phyloP scores from a whole-genome alignment of 2,888 invertebrate species.

The Muscina levida region DNA sequence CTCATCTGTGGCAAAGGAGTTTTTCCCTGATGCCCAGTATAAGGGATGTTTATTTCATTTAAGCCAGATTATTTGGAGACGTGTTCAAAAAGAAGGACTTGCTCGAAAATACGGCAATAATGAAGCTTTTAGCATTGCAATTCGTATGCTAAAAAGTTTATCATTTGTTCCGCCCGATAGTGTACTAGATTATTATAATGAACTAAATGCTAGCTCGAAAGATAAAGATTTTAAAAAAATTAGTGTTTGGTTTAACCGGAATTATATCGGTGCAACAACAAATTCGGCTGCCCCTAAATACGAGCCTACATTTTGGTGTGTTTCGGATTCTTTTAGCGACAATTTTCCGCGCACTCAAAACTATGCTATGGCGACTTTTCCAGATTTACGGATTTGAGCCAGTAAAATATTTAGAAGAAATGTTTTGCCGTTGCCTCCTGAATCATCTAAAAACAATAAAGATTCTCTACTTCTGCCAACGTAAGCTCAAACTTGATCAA shows the following conservation, averaged over 20 bases:
- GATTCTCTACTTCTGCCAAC: not conserved
- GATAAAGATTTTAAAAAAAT: constrained; percentile 43
- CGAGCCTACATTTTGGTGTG: too few relatives aligned
- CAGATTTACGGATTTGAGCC: not conserved
- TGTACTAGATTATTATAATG: constrained; percentile 19
- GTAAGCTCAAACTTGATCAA: not conserved
- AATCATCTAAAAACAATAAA: not conserved
- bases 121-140: constrained; percentile 25
- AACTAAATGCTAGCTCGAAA: constrained; percentile 14
- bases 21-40: constrained; percentile 10
- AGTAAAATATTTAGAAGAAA: not conserved
- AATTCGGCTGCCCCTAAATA: too few relatives aligned
- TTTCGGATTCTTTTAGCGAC: too few relatives aligned
- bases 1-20: not conserved
- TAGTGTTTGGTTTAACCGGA: constrained; percentile 33
- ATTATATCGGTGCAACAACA: too few relatives aligned
- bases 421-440: not conserved
- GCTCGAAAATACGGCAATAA: constrained; percentile 45
- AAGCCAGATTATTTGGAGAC: constrained; percentile 41
- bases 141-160: constrained; percentile 28
- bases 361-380: constrained; percentile 19
- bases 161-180: too few relatives aligned
- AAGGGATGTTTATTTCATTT: constrained; percentile 38
- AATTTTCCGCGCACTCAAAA: constrained; percentile 49
- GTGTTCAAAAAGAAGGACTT: constrained; percentile 38